Percentiles rank a stretch among this genome's conserved stretches.
Conservation (phyloP, 2,888 invertebrate genomes). For the Clistopyga incitator region DNA sequence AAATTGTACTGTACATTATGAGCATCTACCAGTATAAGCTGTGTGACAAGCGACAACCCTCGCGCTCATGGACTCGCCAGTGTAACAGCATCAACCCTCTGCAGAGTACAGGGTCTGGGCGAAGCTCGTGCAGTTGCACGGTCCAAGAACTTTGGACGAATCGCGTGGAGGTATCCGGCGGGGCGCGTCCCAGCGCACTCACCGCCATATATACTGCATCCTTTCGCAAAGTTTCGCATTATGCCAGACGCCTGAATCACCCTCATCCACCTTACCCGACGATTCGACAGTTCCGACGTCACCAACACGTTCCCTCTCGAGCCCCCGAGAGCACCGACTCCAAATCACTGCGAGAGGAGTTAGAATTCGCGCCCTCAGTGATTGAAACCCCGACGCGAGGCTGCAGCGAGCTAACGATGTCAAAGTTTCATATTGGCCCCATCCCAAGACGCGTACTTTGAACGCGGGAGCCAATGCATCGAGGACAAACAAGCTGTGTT, state of each 20-base stretch:
- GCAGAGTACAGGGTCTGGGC: conserved; percentile 23
- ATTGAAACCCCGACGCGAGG: conserved; percentile 62
- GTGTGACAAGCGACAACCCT: conserved; percentile 55
- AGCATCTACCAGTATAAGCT: conserved; percentile 27
- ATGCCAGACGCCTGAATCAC: conserved; percentile 58
- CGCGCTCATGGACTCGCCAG: conserved; percentile 36
- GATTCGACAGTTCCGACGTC: conserved; percentile 64
- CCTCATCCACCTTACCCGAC: conserved; percentile 41
- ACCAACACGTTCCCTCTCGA: conserved; percentile 4
- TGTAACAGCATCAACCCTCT: conserved; percentile 35
- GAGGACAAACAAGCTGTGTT: conserved; percentile 50
- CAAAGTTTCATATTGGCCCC: conserved; percentile 69
- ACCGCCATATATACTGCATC: conserved; percentile 23
- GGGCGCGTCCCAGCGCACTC: conserved; percentile 65
- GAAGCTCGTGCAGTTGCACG: conserved; percentile 67
- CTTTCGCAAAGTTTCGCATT: conserved; percentile 66
- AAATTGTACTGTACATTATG: conserved; percentile 34
- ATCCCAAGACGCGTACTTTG: conserved; percentile 6
- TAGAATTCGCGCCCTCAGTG: conserved; percentile 58
- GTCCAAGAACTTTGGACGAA: conserved; percentile 80
- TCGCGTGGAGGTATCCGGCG: conserved; percentile 75
- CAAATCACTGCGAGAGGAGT: conserved; percentile 31
- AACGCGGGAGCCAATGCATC: neutral
- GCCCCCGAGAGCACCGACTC: conserved; percentile 18
- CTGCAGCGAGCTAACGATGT: conserved; percentile 67